Conservation (phyloP, 2,888 invertebrate species). For the Conistra vaccinii region DNA sequence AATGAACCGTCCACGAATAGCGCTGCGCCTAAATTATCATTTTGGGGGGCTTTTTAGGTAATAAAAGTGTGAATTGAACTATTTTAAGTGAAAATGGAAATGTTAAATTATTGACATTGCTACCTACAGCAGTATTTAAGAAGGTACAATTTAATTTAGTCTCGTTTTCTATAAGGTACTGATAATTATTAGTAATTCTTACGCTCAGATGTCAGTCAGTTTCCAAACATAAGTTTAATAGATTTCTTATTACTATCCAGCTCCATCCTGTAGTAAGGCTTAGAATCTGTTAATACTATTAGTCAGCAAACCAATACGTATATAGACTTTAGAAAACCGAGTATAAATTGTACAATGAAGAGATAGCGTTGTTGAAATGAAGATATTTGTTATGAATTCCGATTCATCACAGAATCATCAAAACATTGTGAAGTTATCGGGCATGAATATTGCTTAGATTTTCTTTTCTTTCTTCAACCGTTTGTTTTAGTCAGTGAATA, state of each 20-base stretch:
- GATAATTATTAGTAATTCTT: background rate
- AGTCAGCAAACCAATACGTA: background rate
- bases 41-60: constrained; percentile 28
- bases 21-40: constrained; percentile 7
- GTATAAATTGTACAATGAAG: background rate
- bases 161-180: background rate
- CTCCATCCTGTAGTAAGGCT: too few relatives aligned
- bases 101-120: constrained; percentile 11
- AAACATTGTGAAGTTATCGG: background rate
- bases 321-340: background rate
- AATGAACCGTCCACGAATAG: constrained; percentile 31
- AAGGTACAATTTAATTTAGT: constrained; percentile 16
- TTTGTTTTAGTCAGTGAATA: constrained; percentile 1
- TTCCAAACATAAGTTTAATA: background rate
- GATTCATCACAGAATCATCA: background rate
- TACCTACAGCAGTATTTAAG: constrained; percentile 33
- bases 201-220: background rate
- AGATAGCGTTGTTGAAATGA: background rate
- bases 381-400: constrained; percentile 35
- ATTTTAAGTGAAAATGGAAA: constrained; percentile 3
- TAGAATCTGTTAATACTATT: background rate
- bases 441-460: background rate
- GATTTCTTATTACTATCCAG: background rate
- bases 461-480: background rate
- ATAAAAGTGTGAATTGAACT: background rate